Percentiles rank a stretch among this genome's conserved stretches.
These are phyloP conservation scores for Periparus ater DNA, from an alignment of 2,797 vertebrate genomes.

Conservation along the genomic window DNA sequence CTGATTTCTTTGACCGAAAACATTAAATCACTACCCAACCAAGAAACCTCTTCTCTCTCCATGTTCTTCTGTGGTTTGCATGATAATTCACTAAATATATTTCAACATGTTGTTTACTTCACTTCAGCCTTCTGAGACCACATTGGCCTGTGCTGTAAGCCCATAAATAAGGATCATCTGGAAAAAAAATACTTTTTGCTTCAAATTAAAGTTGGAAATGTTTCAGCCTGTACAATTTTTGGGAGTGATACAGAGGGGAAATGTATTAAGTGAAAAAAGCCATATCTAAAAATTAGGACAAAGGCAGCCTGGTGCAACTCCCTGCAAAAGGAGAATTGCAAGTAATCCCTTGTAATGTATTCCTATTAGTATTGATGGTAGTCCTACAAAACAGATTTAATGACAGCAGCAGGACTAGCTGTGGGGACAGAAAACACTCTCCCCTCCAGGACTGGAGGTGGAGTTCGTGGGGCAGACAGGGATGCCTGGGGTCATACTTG, in stretches of 20 bases:
- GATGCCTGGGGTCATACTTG: accelerated
- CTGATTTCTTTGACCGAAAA: conserved; percentile 33
- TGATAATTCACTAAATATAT: conserved; percentile 38
- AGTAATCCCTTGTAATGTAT: neutral
- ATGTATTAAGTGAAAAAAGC: neutral
- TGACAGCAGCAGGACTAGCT: neutral
- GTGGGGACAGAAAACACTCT: neutral
- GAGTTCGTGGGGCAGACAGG: accelerated
- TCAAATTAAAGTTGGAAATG: neutral
- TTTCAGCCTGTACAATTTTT: neutral
- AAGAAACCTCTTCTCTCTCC: conserved; percentile 1
- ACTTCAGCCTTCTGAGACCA: conserved; percentile 29
- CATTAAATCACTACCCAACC: neutral
- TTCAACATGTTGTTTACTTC: conserved; percentile 53
- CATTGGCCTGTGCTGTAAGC: neutral
- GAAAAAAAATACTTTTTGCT: neutral
- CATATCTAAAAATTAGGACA: neutral
- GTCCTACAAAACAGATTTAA: neutral
- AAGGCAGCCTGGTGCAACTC: neutral
- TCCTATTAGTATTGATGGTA: neutral
- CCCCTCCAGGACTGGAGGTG: neutral
- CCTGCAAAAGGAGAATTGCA: neutral
- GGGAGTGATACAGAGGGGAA: neutral
- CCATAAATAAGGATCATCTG: conserved; percentile 18
- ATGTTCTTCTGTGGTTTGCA: conserved; percentile 10